Conservation (phyloP, 2,797 vertebrate genomes). For the Caiman crocodilus region DNA sequence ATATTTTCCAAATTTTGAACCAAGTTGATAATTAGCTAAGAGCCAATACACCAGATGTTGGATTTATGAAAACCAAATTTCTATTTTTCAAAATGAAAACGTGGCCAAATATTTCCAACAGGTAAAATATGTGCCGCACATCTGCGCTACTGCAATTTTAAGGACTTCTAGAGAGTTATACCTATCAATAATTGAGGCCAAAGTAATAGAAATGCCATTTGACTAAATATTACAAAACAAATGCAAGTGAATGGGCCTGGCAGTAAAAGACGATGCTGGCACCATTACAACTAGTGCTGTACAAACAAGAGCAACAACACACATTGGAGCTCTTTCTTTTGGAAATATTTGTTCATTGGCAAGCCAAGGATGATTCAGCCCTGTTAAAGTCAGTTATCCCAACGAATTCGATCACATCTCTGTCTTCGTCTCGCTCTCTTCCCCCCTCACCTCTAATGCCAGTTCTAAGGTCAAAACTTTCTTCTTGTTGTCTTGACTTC, state of each 20-base stretch:
- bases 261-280: neutral
- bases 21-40: neutral
- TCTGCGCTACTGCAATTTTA: neutral
- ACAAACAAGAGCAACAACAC: neutral
- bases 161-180: neutral
- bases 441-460: neutral
- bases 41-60: neutral
- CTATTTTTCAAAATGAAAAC: neutral
- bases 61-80: neutral
- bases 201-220: neutral
- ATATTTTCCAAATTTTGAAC: neutral
- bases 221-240: neutral
- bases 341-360: slow-evolving; percentile 1
- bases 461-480: no score
- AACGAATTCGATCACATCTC: neutral
- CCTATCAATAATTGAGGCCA: neutral
- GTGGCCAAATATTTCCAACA: neutral
- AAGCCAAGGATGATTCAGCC: neutral
- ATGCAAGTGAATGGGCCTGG: neutral
- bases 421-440: neutral
- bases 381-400: neutral
- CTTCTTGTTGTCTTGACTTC: neutral
- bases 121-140: neutral
- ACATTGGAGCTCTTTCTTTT: neutral
- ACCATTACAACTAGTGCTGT: neutral